Evolutionary conservation across 2,888 invertebrate genomes (phyloP), one percentile per base, ranked within the genome.

Genomic region (Hemithea aestivaria): DNA sequence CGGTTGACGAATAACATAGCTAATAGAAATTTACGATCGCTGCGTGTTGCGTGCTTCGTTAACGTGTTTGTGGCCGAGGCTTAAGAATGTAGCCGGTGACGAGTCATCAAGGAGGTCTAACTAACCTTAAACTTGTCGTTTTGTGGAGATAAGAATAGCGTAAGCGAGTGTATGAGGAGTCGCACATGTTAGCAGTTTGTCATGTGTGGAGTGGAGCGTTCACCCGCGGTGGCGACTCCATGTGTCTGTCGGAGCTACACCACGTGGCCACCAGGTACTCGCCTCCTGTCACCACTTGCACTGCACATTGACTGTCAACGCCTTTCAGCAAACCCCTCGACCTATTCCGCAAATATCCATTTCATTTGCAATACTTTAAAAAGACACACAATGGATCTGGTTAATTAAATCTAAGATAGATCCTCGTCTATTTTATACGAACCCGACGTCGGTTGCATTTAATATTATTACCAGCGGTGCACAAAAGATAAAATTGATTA

Each of bases 211-310:
- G 66, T 63, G 70, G n/a, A n/a, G 59, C 61, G 61, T 70, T 70
- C 66, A 65, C 69, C 67, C 71, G 62, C 65, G 51, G 36, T 44
- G 35, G 40, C 54, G 37, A 22, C 62, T 67, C 71, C 79, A 77
- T 77, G 75, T 79, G 78, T 60, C 47, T 46, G 42, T 45, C 55
- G 43, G 32, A 30, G 58, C 63, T 62, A 56, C 63, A 66, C 70
- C 78, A 69, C 71, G 73, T 76, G 74, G 65, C 65, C 75, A 73
- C 62, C 78, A 81, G 78, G 79, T 77, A 77, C 69, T 43, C 45
- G 53, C 58, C 67, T 73, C 74, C 71, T 74, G 66, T 63, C 66
- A 64, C 62, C 66, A 66, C 59, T 70, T 73, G 69, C 58, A 60
- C 50, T 58, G 56, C 63, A 64, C 58, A 62, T 69, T 73, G 62